Base-by-base conservation (phyloP, 2,797 vertebrate species). In the Coregonus sp. region DNA sequence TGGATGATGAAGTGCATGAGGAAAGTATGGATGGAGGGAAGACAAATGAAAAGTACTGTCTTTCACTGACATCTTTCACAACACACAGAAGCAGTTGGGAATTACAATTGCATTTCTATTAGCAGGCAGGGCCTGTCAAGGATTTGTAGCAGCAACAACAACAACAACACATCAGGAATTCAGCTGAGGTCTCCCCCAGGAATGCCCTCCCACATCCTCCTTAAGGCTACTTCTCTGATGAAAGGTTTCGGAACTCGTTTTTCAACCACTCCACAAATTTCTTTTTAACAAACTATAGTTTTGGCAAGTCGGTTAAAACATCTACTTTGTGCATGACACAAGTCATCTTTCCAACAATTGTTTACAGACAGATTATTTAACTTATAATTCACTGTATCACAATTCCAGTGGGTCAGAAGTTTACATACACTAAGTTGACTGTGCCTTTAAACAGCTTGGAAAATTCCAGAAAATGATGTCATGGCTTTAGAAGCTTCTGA, bases 151-250 rank as follows among this genome's bases (percentile, higher is more conserved):
- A 71, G 40, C 47, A 15, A 14, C 37, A 71, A 4, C n/a, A 70
- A 37, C 3, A 69, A 33, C 70, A 72, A 72, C 47, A 29, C 25
- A 72, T 52, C 71, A 31, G 29, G 51, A 33, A 33, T 72, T 72
- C 29, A 72, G 51, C 6, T 25, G 20, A 54, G 71, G 29, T 33
- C 3, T 72, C 50, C 29, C 52, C 71, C 51, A 72, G 71, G 51
- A 54, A 52, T 15, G 25, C 5, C 6, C 71, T 72, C 71, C 16
- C 71, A 31, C 71, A 56, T 72, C 51, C 29, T 56, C 51, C 51
- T 18, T 18, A 56, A 16, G 6, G 47, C 20, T 11, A 29, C 20
- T 31, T 25, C 40, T 54, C 54, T 20, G 66, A 54, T 70, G 50
- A 50, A 37, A 20, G 50, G 16, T 11, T 63, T 35, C n/a, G 1